Base-by-base conservation (phyloP, 2,888 invertebrate species). In the Drosophila melanosoma region DNA sequence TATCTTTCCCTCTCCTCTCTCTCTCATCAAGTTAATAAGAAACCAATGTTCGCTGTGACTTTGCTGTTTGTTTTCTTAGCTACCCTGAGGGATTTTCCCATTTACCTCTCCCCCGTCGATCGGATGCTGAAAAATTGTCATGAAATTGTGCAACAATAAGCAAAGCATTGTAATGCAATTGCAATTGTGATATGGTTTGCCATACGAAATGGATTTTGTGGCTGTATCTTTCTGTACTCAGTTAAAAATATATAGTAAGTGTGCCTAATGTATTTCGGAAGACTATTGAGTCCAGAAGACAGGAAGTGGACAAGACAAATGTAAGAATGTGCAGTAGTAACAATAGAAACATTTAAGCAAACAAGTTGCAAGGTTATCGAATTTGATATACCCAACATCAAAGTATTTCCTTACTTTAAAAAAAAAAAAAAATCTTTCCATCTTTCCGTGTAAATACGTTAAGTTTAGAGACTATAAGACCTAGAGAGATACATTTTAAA, bases 111-210 rank as follows among this genome's bases (percentile, higher is more conserved):
- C 69, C 69, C 54, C 26, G 76, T 60, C 74, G 71, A 78, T 72
- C 68, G 59, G 63, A 62, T 68, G 87, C 71, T 87, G 83, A 87
- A 81, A 89, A 90, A 90, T 91, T 91, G 90, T 90, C 84, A 80
- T 91, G 83, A 91, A 89, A 91, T 89, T 91, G 83, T 38, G 7
- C 17, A 54, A 36, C 54, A 54, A 54, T 36, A 36, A 23, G 23
- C 36, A 36, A 17, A 7, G 54, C 26, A 38, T 54, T 54, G 23
- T 45, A 45, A 45, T 91, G 83, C 90, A 90, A 90, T 90, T 90
- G 84, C 82, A 71, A 76, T 73, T 87, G 76, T 75, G 74, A 63
- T 36, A 71, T 48, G 70, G 40, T 51, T 63, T 42, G 66, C 64
- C 72, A 76, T 74, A 62, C 38, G 35, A 65, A 65, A 73, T 61